These are phyloP conservation scores for Zenarchopterus dispar DNA, from an alignment of 2,797 vertebrate species.

Conservation along the genomic window DNA sequence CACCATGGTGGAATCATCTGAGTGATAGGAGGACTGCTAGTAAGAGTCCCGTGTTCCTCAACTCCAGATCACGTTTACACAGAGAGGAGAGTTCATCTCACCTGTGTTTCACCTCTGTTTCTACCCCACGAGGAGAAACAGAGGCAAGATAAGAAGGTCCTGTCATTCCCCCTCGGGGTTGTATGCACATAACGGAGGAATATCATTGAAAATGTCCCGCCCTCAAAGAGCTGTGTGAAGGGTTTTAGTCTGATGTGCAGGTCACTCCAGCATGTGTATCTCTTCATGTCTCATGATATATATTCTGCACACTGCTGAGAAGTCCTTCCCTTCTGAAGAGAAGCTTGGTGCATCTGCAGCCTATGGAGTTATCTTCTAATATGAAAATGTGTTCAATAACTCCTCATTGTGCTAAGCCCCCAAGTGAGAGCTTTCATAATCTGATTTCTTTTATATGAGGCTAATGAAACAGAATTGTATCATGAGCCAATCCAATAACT, in stretches of 20 bases:
- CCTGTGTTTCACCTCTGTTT: too few species aligned
- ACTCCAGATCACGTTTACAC: too few species aligned
- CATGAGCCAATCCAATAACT: conserved; percentile 68
- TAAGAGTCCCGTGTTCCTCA: too few species aligned
- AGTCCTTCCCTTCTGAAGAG: conserved; percentile 6
- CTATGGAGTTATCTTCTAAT: conserved; percentile 40
- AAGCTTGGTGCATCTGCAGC: conserved; percentile 42
- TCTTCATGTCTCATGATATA: background rate
- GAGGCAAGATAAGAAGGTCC: too few species aligned
- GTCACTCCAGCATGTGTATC: background rate
- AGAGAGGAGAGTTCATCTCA: too few species aligned
- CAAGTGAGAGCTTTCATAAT: conserved; percentile 41
- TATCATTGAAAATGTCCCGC: too few species aligned
- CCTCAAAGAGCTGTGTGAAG: too few species aligned
- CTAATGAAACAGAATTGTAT: conserved; percentile 63
- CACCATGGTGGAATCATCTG: too few species aligned
- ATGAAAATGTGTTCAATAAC: conserved; percentile 58
- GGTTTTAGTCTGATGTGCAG: background rate
- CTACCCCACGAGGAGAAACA: too few species aligned
- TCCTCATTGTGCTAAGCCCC: conserved; percentile 32
- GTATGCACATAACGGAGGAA: too few species aligned
- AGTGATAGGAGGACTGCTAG: too few species aligned
- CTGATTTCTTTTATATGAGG: conserved; percentile 58
- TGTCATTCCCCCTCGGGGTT: too few species aligned
- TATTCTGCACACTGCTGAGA: conserved; percentile 11